Conservation (phyloP, 1,140 invertebrate species). For the Akabosia matsudoensis region DNA sequence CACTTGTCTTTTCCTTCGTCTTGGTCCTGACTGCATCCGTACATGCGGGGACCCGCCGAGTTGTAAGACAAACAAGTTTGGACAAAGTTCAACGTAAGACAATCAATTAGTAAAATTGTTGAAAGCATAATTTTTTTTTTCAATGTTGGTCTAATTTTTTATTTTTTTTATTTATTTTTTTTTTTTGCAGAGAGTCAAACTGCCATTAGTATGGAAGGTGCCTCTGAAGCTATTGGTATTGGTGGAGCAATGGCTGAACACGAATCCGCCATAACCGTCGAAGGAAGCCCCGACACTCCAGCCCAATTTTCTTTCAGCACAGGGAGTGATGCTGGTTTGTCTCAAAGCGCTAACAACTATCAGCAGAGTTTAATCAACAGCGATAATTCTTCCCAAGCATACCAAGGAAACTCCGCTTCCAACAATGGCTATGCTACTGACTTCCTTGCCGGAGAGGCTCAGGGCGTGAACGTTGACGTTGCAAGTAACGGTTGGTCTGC, state of each 20-base stretch:
- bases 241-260: background rate
- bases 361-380: background rate
- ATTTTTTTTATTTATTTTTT: background rate
- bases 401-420: slow-evolving; percentile 19
- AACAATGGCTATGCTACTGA: slow-evolving; percentile 8
- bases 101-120: too few relatives aligned
- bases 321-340: slow-evolving; percentile 5
- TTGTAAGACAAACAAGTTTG: too few relatives aligned
- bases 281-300: background rate
- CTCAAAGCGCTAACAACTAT: background rate
- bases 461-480: background rate
- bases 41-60: too few relatives aligned
- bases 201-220: background rate
- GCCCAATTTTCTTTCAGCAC: background rate
- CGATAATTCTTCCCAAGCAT: background rate
- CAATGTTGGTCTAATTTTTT: background rate
- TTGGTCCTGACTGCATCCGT: too few relatives aligned
- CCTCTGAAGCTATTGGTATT: background rate
- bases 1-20: too few relatives aligned
- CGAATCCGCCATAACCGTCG: background rate
- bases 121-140: background rate
- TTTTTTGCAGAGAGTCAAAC: background rate
- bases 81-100: too few relatives aligned
- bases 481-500: background rate
- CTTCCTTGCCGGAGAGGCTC: background rate